Evolutionary conservation across 2,797 vertebrate genomes (phyloP).

Genomic region (Argya squamiceps): DNA sequence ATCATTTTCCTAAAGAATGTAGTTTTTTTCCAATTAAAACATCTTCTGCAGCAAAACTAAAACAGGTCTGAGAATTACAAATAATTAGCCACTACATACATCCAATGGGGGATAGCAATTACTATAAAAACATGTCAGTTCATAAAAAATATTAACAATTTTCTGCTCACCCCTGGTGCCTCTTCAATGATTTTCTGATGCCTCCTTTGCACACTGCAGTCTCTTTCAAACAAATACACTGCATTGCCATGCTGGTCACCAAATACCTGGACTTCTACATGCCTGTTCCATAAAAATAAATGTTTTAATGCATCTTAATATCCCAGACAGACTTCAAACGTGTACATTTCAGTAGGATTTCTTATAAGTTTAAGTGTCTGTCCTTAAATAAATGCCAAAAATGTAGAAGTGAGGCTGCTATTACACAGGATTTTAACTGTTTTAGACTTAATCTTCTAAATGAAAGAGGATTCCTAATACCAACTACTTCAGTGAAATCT

Average conservation of each 20-base stretch:
- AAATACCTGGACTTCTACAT: conserved; percentile 97
- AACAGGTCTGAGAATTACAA: neutral
- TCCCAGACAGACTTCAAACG: neutral
- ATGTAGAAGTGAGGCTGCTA: neutral
- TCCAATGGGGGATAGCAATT: neutral
- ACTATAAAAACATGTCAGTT: neutral
- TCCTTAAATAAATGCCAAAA: neutral
- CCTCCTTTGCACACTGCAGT: conserved; percentile 96
- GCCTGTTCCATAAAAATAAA: conserved; percentile 66
- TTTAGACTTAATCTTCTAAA: neutral
- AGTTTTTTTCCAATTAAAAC: neutral
- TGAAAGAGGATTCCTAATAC: neutral
- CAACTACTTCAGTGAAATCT: neutral
- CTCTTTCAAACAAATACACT: conserved; percentile 96
- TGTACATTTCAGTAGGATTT: neutral
- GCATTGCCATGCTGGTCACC: conserved; percentile 93
- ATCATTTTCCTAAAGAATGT: neutral
- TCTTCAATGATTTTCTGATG: conserved; percentile 99
- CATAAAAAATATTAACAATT: neutral
- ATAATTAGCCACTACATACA: neutral
- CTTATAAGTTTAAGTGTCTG: neutral
- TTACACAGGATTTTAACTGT: neutral
- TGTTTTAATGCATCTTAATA: neutral
- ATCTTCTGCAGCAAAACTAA: neutral
- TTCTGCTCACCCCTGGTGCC: conserved; percentile 88